Percentiles rank a stretch among this genome's conserved stretches.
Conservation (phyloP, 2,888 invertebrate species). For the Mesorhabditis belari region DNA sequence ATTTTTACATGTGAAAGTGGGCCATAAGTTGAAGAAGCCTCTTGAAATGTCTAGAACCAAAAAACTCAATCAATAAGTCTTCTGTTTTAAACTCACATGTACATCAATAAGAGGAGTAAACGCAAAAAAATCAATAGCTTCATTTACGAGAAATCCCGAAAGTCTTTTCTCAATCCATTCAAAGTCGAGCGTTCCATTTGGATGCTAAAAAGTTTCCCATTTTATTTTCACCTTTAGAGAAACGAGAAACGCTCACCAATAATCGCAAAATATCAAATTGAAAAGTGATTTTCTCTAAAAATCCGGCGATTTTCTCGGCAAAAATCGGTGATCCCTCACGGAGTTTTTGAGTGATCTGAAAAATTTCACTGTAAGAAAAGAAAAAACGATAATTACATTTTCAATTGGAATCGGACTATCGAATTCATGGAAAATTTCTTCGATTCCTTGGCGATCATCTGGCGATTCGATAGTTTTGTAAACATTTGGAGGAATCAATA, state of each 20-base stretch:
- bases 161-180: not conserved
- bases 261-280: not conserved
- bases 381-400: too few relatives aligned
- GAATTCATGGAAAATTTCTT: not conserved
- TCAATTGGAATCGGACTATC: not conserved
- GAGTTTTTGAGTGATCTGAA: not conserved
- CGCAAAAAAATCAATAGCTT: not conserved
- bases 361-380: too few relatives aligned
- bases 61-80: not conserved
- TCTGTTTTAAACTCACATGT: not conserved
- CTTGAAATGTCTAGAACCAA: not conserved
- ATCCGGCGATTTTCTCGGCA: not conserved
- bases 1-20: not conserved
- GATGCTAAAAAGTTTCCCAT: not conserved
- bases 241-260: too few relatives aligned
- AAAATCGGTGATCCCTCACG: not conserved
- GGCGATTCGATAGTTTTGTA: too few relatives aligned
- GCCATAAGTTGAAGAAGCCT: not conserved
- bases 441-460: too few relatives aligned
- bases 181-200: not conserved
- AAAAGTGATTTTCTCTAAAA: not conserved
- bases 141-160: not conserved
- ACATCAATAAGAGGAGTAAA: not conserved
- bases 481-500: too few relatives aligned
- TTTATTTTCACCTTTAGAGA: not conserved